Conservation (phyloP, 2,113 vertebrate genomes). For the Ondatra zibethicus region DNA sequence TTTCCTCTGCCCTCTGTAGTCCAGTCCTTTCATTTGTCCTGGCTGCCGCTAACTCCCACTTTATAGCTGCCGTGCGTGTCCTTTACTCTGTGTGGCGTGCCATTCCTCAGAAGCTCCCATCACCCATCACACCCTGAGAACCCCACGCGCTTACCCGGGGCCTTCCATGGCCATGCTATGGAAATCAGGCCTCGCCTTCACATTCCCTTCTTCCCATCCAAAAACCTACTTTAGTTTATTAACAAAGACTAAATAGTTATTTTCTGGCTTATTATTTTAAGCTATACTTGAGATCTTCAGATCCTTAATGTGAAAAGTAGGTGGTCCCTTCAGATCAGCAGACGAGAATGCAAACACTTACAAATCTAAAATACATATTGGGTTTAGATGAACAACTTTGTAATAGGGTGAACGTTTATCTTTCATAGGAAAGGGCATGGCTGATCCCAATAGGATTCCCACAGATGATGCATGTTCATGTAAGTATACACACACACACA, state of each 20-base stretch:
- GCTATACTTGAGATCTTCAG: background rate
- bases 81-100: background rate
- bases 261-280: slow-evolving; percentile 17
- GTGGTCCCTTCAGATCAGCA: background rate
- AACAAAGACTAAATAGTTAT: background rate
- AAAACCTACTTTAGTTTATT: background rate
- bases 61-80: background rate
- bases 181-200: background rate
- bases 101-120: background rate
- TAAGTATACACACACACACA: background rate
- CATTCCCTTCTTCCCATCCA: background rate
- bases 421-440: background rate
- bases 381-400: background rate
- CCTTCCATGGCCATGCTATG: background rate
- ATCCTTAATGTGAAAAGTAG: background rate
- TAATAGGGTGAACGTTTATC: background rate
- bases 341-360: background rate
- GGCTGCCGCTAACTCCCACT: background rate
- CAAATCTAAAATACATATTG: background rate
- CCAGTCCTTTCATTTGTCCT: background rate
- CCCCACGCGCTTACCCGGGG: background rate
- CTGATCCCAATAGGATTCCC: background rate
- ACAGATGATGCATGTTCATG: background rate
- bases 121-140: background rate
- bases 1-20: background rate